These are phyloP conservation scores for Tursiops truncatus DNA, from an alignment of 2,113 vertebrate species.

Conservation along the genomic window DNA sequence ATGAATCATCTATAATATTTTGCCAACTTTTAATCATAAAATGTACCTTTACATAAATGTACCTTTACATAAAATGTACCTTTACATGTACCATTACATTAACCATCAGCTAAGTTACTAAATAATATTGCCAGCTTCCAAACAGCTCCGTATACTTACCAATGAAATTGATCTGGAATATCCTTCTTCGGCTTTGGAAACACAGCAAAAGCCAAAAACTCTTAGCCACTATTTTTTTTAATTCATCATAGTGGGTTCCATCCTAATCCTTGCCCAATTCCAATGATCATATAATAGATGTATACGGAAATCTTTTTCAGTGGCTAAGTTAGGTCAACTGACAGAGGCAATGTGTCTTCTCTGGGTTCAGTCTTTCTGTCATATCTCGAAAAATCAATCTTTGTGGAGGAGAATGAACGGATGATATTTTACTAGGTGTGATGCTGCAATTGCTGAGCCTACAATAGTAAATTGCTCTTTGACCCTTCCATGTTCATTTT, in stretches of 20 bases:
- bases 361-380: constrained; percentile 16
- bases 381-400: constrained; percentile 49
- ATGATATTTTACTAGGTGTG: constrained; percentile 60
- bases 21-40: not conserved
- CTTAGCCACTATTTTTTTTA: not conserved
- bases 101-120: not conserved
- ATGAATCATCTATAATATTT: not conserved
- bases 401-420: constrained; percentile 12
- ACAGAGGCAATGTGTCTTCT: constrained; percentile 20
- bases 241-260: not conserved
- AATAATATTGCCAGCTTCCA: not conserved
- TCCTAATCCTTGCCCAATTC: not conserved
- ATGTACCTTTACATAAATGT: not conserved
- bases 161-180: not conserved
- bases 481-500: constrained; percentile 23
- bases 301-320: not conserved
- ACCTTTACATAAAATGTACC: not conserved
- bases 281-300: not conserved
- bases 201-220: not conserved
- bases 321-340: constrained; percentile 13
- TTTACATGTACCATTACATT: not conserved
- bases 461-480: not conserved
- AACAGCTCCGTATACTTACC: not conserved
- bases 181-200: not conserved
- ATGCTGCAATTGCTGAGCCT: constrained; percentile 41